Evolutionary conservation across 2,888 invertebrate genomes (phyloP).

Genomic region (Raillietiella orientalis): DNA sequence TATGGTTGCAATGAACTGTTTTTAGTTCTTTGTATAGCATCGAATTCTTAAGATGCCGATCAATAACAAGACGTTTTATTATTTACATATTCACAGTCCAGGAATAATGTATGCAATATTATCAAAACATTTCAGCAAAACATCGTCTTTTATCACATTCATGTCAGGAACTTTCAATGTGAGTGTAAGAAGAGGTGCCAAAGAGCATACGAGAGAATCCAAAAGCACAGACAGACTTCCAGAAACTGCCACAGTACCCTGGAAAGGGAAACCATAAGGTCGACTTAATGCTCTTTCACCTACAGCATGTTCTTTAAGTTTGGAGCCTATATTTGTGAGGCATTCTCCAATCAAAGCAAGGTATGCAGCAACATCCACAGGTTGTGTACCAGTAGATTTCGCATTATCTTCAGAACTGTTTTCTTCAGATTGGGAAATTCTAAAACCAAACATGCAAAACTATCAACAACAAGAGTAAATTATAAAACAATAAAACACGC

Average conservation of each 20-base stretch:
- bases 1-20: too few relatives aligned
- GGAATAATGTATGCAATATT: slow-evolving; percentile 88
- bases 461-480: not conserved
- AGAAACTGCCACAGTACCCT: slow-evolving; percentile 80
- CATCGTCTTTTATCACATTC: slow-evolving; percentile 20
- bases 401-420: not conserved
- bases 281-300: slow-evolving; percentile 3
- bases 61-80: too few relatives aligned
- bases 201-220: slow-evolving; percentile 65
- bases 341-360: slow-evolving; percentile 70
- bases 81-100: slow-evolving; percentile 20
- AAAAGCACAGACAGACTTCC: slow-evolving; percentile 71
- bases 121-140: slow-evolving; percentile 34
- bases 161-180: slow-evolving; percentile 48
- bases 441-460: too few relatives aligned
- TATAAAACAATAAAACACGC: not conserved
- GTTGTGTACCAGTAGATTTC: slow-evolving; percentile 28
- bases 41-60: too few relatives aligned
- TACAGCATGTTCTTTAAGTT: slow-evolving; percentile 70
- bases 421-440: not conserved
- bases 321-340: slow-evolving; percentile 63
- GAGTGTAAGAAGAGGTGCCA: slow-evolving; percentile 57
- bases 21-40: too few relatives aligned
- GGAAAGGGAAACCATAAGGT: slow-evolving; percentile 9
- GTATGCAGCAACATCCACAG: slow-evolving; percentile 71